Conservation (phyloP, 2,797 vertebrate genomes). For the Heteromormyrus szaboi region DNA sequence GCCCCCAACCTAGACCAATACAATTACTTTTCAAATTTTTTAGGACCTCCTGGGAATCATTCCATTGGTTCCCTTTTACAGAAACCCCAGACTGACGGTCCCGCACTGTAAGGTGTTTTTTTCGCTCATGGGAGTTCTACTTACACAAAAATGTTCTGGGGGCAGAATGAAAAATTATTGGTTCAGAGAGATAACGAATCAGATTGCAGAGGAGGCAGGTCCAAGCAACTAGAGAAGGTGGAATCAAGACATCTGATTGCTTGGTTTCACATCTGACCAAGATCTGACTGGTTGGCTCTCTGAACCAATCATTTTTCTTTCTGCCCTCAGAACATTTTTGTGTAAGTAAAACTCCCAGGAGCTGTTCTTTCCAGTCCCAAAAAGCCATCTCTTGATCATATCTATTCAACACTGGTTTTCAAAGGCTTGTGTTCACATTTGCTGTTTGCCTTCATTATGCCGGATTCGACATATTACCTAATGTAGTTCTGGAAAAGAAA, state of each 20-base stretch:
- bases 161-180: not conserved
- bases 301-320: not conserved
- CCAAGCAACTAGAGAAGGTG: not conserved
- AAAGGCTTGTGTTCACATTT: not conserved
- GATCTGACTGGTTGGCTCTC: not conserved
- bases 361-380: not conserved
- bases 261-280: not conserved
- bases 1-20: not conserved
- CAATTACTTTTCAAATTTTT: not conserved
- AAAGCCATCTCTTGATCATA: not conserved
- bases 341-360: not conserved
- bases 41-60: not conserved
- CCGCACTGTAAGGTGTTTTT: not conserved
- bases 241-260: not conserved
- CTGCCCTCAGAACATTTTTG: not conserved
- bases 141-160: not conserved
- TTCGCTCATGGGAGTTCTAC: not conserved
- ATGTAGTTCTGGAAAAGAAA: not conserved
- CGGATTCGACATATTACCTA: not conserved
- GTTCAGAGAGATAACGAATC: not conserved
- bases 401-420: not conserved
- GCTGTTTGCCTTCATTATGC: not conserved
- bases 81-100: not conserved
- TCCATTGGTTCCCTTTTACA: not conserved
- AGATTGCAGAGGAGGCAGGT: not conserved